These are phyloP conservation scores for Seriola dumerili DNA, from an alignment of 2,113 vertebrate species.

Conservation along the genomic window DNA sequence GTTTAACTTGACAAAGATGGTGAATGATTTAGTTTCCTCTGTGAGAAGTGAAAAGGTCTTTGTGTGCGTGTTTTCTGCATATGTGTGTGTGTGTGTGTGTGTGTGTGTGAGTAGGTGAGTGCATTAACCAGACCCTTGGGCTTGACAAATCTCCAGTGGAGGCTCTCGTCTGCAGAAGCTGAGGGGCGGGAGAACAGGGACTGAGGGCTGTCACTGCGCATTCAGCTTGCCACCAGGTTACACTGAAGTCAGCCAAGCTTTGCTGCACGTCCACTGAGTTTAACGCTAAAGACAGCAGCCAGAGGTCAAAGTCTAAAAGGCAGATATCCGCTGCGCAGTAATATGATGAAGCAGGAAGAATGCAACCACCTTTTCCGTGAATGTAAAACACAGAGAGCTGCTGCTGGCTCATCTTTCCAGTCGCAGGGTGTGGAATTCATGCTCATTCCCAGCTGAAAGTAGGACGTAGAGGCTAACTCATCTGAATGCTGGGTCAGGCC, in stretches of 20 bases:
- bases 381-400: conserved; percentile 29
- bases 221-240: conserved; percentile 42
- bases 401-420: conserved; percentile 35
- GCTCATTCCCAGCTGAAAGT: conserved; percentile 36
- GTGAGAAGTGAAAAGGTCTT: conserved; percentile 45
- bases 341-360: conserved; percentile 42
- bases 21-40: conserved; percentile 49
- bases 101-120: conserved; percentile 28
- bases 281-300: conserved; percentile 31
- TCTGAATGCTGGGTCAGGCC: conserved; percentile 70
- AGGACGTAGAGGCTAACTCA: conserved; percentile 48
- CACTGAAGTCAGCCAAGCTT: conserved; percentile 47
- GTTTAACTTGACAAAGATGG: conserved; percentile 24
- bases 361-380: conserved; percentile 14
- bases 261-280: conserved; percentile 38
- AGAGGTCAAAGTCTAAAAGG: conserved; percentile 48
- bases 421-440: conserved; percentile 32
- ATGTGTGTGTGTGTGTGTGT: neutral
- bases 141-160: conserved; percentile 52
- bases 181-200: conserved; percentile 28
- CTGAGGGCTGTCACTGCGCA: conserved; percentile 47
- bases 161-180: conserved; percentile 21
- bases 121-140: conserved; percentile 59
- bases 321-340: conserved; percentile 41
- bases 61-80: conserved; percentile 29